Conservation (phyloP, 2,113 vertebrate species). For the Neolamprologus cancellatus region DNA sequence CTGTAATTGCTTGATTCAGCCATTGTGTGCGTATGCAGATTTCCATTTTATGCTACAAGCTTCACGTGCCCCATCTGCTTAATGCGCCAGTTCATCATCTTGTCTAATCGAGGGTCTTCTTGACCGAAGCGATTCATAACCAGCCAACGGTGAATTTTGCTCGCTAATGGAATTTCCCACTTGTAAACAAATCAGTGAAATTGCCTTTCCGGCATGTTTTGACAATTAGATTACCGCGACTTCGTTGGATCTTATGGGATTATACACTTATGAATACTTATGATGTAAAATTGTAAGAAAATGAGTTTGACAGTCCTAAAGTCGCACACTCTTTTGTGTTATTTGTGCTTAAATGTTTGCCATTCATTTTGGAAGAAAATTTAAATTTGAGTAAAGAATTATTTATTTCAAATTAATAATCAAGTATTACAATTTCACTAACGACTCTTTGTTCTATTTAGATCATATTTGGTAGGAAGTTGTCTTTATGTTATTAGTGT, state of each 20-base stretch:
- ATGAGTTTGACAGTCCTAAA: not conserved
- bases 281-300: not conserved
- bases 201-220: not conserved
- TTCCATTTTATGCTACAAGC: constrained; percentile 10
- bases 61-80: not conserved
- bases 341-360: not conserved
- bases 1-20: not conserved
- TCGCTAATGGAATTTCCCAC: constrained; percentile 12
- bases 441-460: not conserved
- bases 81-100: not conserved
- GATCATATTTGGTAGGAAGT: not conserved
- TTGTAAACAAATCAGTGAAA: constrained; percentile 17
- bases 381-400: not conserved
- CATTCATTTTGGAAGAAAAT: not conserved
- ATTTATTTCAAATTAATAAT: not conserved
- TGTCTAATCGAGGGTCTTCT: not conserved
- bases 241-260: not conserved
- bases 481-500: not conserved
- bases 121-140: not conserved
- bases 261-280: not conserved
- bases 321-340: not conserved
- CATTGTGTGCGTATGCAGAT: not conserved
- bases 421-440: not conserved
- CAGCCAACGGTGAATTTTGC: not conserved
- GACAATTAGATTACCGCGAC: not conserved